These are phyloP conservation scores for Macrochelys suwanniensis DNA, from an alignment of 2,797 vertebrate genomes.

Conservation along the genomic window DNA sequence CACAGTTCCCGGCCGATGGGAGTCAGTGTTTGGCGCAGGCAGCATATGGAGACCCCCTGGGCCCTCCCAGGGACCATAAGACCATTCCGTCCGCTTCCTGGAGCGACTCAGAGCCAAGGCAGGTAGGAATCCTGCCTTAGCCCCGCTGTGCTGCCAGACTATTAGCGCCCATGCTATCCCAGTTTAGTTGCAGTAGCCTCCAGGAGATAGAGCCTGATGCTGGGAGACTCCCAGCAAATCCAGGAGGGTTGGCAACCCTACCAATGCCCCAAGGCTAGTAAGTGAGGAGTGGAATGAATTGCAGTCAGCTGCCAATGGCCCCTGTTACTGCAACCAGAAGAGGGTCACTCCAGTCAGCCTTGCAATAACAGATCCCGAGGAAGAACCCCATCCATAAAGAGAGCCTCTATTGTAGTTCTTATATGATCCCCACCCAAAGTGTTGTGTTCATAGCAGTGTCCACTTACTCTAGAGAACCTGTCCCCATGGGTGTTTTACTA, in stretches of 20 bases:
- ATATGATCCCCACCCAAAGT: not conserved
- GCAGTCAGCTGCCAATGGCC: conserved; percentile 53
- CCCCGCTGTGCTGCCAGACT: no score
- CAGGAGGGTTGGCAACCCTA: no score
- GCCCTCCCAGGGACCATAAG: no score
- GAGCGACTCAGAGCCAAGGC: no score
- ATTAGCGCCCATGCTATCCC: no score
- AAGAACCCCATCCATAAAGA: conserved; percentile 13
- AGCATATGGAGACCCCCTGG: no score
- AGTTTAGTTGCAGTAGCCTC: no score
- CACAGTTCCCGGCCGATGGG: no score
- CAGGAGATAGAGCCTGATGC: no score
- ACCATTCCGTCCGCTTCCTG: fast-evolving
- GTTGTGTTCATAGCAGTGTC: not conserved
- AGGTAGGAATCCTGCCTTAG: no score
- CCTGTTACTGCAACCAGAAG: conserved; percentile 53
- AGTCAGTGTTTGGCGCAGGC: no score
- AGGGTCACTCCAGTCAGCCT: conserved; percentile 56
- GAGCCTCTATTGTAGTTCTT: not conserved
- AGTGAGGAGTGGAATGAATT: conserved; percentile 54
- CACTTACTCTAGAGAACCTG: not conserved
- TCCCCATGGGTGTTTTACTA: not conserved
- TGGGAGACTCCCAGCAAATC: no score
- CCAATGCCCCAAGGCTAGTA: conserved; percentile 43
- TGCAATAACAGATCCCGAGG: conserved; percentile 56